Conservation (phyloP, 2,113 vertebrate genomes). For the Melanerpes formicivorus region DNA sequence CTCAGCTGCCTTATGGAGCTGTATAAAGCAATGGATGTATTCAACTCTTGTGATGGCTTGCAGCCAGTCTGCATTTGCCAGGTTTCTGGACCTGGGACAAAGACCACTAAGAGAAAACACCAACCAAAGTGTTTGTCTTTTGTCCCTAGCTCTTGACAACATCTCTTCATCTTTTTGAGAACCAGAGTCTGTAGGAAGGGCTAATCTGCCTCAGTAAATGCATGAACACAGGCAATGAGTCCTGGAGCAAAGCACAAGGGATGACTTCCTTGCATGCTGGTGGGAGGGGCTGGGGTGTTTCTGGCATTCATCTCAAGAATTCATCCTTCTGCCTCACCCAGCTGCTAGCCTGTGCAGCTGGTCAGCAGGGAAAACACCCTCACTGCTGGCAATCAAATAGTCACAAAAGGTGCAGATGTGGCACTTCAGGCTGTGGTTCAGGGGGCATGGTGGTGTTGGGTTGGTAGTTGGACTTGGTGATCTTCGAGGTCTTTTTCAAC, state of each 20-base stretch:
- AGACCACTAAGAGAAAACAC: neutral
- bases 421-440: no score
- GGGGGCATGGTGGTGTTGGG: no score
- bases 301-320: neutral
- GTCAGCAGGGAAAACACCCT: neutral
- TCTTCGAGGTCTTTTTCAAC: no score
- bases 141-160: no score
- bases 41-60: neutral
- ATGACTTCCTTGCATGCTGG: neutral
- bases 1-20: neutral
- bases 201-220: neutral
- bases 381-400: neutral
- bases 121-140: neutral
- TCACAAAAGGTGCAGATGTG: no score
- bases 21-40: neutral
- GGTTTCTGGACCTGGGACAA: neutral
- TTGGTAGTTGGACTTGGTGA: no score
- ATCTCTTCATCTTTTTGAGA: neutral
- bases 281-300: neutral
- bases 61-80: neutral
- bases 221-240: neutral
- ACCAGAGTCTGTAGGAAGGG: fast-evolving
- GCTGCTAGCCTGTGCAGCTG: neutral
- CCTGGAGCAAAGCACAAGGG: neutral
- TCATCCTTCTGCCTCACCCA: neutral